phyloP scores from a whole-genome alignment of 2,888 invertebrate species.

The Drosophila stalkeri region DNA sequence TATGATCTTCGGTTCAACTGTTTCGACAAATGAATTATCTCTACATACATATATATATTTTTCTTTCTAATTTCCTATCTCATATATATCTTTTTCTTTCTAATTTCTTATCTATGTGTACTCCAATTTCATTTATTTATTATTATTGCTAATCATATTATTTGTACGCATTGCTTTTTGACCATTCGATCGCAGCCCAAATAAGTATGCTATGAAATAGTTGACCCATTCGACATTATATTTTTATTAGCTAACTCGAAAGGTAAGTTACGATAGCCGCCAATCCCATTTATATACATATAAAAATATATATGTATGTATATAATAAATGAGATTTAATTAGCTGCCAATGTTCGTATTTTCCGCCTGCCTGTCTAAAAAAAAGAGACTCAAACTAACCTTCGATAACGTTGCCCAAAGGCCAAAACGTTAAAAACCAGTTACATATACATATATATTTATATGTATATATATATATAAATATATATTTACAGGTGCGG shows the following conservation, averaged over 20 bases:
- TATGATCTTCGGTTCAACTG: too few species aligned
- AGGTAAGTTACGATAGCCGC: background rate
- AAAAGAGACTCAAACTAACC: conserved; percentile 21
- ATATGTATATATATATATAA: background rate
- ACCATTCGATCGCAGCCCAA: background rate
- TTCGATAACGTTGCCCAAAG: conserved; percentile 40
- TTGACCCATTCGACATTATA: background rate
- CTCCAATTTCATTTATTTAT: background rate
- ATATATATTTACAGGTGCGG: conserved; percentile 46
- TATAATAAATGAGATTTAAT: conserved; percentile 42
- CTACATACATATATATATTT: background rate
- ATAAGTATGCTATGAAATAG: conserved; percentile 42
- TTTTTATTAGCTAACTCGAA: background rate
- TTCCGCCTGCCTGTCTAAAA: background rate
- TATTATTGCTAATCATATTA: background rate
- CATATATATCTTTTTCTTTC: background rate
- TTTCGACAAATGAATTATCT: background rate
- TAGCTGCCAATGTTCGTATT: conserved; percentile 36
- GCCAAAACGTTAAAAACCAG: conserved; percentile 14
- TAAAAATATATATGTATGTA: conserved; percentile 8
- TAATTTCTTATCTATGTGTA: background rate
- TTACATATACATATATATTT: background rate
- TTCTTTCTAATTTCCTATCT: background rate
- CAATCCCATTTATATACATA: conserved; percentile 29
- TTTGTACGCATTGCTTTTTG: background rate